Evolutionary conservation across 2,888 invertebrate genomes (phyloP).

Genomic region (Apodemia zela): DNA sequence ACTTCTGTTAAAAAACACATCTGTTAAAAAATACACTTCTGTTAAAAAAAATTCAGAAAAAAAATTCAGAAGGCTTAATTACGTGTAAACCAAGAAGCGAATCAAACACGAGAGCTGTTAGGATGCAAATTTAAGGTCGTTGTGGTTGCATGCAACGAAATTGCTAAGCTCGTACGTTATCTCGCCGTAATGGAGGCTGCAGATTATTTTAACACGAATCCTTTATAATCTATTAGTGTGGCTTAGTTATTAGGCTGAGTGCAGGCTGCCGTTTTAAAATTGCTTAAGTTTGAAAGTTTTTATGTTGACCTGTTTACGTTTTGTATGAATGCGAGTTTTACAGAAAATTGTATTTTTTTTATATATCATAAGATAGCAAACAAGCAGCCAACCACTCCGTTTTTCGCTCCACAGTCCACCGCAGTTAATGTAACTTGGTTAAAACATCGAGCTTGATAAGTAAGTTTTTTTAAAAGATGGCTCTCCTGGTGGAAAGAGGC

Average conservation of each 20-base stretch:
- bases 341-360: not conserved
- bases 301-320: constrained; percentile 4
- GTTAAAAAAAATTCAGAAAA: not conserved
- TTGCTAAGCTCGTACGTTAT: constrained; percentile 19
- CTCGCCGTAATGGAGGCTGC: constrained; percentile 8
- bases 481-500: too few species aligned
- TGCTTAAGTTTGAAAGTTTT: not conserved
- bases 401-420: too few species aligned
- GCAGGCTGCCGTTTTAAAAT: not conserved
- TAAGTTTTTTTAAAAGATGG: too few species aligned
- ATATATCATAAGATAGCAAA: too few species aligned
- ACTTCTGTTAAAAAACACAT: too few species aligned
- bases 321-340: not conserved
- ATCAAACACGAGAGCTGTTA: constrained; percentile 32
- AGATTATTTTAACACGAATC: constrained; percentile 14
- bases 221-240: constrained; percentile 16
- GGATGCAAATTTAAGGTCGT: constrained; percentile 35
- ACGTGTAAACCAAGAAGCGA: constrained; percentile 19
- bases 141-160: constrained; percentile 31
- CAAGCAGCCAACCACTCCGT: too few species aligned
- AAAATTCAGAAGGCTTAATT: constrained; percentile 8
- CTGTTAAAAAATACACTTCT: not conserved
- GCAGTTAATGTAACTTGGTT: too few species aligned
- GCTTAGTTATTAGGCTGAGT: constrained; percentile 14
- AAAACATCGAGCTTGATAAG: too few species aligned